Base-by-base conservation (phyloP, 2,797 vertebrate species). In the Heteromormyrus szaboi region DNA sequence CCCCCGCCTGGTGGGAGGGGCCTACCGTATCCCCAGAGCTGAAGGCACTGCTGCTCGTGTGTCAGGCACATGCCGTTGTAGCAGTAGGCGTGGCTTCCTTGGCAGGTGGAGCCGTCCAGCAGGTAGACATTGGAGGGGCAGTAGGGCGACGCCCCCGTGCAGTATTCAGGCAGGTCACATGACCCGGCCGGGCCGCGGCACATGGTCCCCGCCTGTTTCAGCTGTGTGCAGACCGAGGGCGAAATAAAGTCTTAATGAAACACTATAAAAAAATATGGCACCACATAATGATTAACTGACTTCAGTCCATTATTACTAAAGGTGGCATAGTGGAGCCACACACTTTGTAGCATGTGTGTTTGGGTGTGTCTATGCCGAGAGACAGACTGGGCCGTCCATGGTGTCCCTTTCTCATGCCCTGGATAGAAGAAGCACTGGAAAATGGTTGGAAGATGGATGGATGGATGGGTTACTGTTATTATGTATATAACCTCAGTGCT, bases 141-240 rank as follows among this genome's bases (percentile, higher is more conserved):
- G 93, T 96, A 96, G 0, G 98, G 96, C 0, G 97, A 97, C 0
- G 95, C 93, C 0, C 98, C 98, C 0, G 97, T 99, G 95, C 98
- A 99, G 93, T 96, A 99, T 86, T 99, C 98, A 0, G 98, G 98
- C 5, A 99, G 97, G 95, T 99, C 98, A 0, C 98, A 99, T 0
- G 97, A 93, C 0, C 97, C 97, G 0, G 96, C 96, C 0, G 96
- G 95, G 0, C 94, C 96, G 11, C 98, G 96, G 91, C 98, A 99
- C 92, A 95, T 93, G 0, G 96, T 97, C 4, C 98, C 98, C 0
- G 97, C 97, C 37, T 95, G 94, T 92, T 97, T 99, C 68, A 99
- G 88, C 98, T 99, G 90, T 83, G 19, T 1, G 5, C 3, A 19
- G 76, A 54, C 37, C 48, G 14, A 22, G 76, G 37, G 17, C 17